phyloP scores from a whole-genome alignment of 2,888 invertebrate genomes.

The Hemistola chrysoprasaria region DNA sequence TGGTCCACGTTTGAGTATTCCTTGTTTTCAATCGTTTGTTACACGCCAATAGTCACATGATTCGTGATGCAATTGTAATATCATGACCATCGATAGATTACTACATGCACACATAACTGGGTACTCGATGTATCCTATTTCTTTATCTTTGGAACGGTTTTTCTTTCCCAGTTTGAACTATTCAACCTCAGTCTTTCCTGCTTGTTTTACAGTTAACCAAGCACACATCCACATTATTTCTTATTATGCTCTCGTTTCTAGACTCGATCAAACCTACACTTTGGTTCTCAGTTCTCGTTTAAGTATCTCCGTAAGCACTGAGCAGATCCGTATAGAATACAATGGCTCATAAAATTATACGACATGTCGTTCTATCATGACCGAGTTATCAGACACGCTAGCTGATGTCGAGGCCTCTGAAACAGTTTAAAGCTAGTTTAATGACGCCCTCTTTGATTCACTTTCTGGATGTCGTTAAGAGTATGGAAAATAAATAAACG shows the following conservation, averaged over 20 bases:
- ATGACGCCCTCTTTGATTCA: slow-evolving; percentile 6
- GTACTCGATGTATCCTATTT: too few relatives aligned
- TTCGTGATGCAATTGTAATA: slow-evolving; percentile 7
- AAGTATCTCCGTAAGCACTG: slow-evolving; percentile 10
- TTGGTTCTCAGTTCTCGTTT: slow-evolving; percentile 24
- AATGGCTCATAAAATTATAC: slow-evolving; percentile 57
- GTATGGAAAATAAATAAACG: too few relatives aligned
- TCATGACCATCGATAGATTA: too few relatives aligned
- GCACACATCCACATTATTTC: too few relatives aligned
- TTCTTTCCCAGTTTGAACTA: too few relatives aligned
- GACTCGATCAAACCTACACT: slow-evolving; percentile 2
- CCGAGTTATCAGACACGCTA: slow-evolving; percentile 45
- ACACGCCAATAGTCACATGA: slow-evolving; percentile 33
- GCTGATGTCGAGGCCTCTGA: slow-evolving; percentile 43
- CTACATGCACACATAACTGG: too few relatives aligned
- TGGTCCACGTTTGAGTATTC: slow-evolving; percentile 33
- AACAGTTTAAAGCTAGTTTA: slow-evolving; percentile 17
- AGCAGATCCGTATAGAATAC: slow-evolving; percentile 37
- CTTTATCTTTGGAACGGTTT: too few relatives aligned
- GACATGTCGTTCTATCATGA: slow-evolving; percentile 44
- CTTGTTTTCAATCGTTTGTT: slow-evolving; percentile 33
- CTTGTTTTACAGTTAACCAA: too few relatives aligned
- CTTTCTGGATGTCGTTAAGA: slow-evolving; percentile 5
- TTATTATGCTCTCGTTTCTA: too few relatives aligned
- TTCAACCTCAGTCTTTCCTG: too few relatives aligned